Conservation (phyloP, 2,797 vertebrate genomes). For the Danio aesculapii region DNA sequence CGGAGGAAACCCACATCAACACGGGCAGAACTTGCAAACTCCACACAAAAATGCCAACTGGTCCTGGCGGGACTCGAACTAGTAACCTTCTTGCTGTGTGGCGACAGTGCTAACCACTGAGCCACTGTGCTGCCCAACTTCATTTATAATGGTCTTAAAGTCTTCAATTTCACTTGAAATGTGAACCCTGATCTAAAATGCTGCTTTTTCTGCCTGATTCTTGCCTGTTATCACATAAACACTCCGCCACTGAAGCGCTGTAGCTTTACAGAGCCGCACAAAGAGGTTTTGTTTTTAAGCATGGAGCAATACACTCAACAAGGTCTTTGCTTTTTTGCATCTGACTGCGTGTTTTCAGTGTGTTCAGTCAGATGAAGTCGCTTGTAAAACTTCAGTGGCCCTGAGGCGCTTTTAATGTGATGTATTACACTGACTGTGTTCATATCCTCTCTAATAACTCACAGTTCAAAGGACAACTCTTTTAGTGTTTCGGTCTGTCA, state of each 20-base stretch:
- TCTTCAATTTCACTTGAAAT: no score
- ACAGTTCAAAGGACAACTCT: slow-evolving; percentile 29
- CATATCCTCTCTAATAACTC: slow-evolving; percentile 22
- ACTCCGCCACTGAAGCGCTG: neutral
- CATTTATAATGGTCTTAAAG: no score
- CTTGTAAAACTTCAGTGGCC: neutral
- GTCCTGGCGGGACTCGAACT: no score
- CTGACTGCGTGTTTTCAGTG: slow-evolving; percentile 14
- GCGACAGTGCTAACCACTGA: no score
- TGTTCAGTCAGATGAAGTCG: neutral
- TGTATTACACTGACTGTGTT: slow-evolving; percentile 19
- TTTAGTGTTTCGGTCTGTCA: slow-evolving; percentile 5
- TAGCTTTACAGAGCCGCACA: slow-evolving; percentile 11
- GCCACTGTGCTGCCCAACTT: no score
- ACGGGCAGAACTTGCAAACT: no score
- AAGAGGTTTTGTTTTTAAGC: slow-evolving; percentile 24
- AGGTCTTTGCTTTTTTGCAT: slow-evolving; percentile 1
- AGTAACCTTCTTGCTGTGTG: no score
- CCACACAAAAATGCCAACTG: no score
- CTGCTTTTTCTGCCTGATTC: neutral
- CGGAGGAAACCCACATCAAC: no score
- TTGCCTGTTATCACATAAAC: neutral
- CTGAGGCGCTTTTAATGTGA: slow-evolving; percentile 6
- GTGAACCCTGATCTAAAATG: no score
- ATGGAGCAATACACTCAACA: neutral